Conservation (phyloP, 2,888 invertebrate species). For the Pyrochroa serraticornis region DNA sequence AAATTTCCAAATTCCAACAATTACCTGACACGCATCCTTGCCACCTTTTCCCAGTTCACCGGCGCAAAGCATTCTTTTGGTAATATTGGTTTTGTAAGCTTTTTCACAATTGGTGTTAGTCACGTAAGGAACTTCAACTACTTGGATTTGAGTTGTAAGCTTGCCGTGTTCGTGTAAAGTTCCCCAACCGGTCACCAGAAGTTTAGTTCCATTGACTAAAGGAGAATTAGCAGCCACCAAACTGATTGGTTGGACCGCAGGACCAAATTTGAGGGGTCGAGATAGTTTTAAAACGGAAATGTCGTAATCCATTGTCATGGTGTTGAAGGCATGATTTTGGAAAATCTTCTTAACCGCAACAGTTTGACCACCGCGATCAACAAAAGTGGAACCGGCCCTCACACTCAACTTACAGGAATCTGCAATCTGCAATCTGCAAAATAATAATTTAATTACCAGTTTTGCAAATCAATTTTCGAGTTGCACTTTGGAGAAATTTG, state of each 20-base stretch:
- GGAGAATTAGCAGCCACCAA: background rate
- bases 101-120: conserved; percentile 30
- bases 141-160: conserved; percentile 26
- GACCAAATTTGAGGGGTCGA: background rate
- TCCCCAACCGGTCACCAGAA: conserved; percentile 36
- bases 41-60: conserved; percentile 58
- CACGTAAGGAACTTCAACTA: conserved; percentile 29
- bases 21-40: conserved; percentile 63
- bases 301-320: conserved; percentile 18
- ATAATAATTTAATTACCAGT: background rate
- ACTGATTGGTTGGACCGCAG: conserved; percentile 3
- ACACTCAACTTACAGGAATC: background rate
- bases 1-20: background rate
- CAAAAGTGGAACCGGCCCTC: conserved; percentile 1
- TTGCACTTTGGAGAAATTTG: too few relatives aligned
- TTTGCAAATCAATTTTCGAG: background rate
- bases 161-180: conserved; percentile 17
- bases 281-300: conserved; percentile 10
- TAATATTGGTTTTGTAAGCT: conserved; percentile 36
- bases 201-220: background rate
- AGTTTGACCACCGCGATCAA: conserved; percentile 1
- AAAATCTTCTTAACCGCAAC: background rate
- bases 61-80: conserved; percentile 63
- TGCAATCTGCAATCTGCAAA: too few relatives aligned
- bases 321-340: conserved; percentile 7